Percentiles rank a stretch among this genome's conserved stretches.
Evolutionary conservation across 2,113 vertebrate species (phyloP).

Genomic region (Microtus oregoni): DNA sequence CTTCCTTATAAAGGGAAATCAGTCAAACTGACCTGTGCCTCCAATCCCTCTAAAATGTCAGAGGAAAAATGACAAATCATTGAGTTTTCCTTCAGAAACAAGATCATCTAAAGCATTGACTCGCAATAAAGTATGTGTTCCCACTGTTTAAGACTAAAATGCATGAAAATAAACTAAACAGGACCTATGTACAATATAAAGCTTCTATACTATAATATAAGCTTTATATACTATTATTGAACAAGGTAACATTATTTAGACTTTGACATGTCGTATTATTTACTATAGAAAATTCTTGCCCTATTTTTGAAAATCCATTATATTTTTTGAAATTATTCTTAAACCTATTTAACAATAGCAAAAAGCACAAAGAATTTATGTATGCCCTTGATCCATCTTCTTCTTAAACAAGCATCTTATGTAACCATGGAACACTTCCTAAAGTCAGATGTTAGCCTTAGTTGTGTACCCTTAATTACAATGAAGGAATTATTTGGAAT

Average conservation of each 20-base stretch:
- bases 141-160: not conserved
- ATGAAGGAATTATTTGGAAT: not conserved
- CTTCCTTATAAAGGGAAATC: not conserved
- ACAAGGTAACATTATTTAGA: not conserved
- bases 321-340: conserved; percentile 48
- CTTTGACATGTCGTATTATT: not conserved
- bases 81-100: conserved; percentile 11
- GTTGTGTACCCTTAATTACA: not conserved
- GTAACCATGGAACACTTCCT: not conserved
- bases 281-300: not conserved
- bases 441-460: conserved; percentile 21
- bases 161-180: not conserved
- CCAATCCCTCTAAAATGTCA: not conserved
- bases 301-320: not conserved
- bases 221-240: not conserved
- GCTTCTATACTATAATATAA: not conserved
- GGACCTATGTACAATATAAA: not conserved
- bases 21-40: not conserved
- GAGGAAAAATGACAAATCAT: not conserved
- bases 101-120: not conserved
- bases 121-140: not conserved
- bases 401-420: not conserved
- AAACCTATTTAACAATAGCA: not conserved
- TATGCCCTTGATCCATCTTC: not conserved
- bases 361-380: conserved; percentile 27